Percentiles rank a stretch among this genome's conserved stretches.
Evolutionary conservation across 1,140 invertebrate species (phyloP).

Genomic region (Panagrolaimus sp.): DNA sequence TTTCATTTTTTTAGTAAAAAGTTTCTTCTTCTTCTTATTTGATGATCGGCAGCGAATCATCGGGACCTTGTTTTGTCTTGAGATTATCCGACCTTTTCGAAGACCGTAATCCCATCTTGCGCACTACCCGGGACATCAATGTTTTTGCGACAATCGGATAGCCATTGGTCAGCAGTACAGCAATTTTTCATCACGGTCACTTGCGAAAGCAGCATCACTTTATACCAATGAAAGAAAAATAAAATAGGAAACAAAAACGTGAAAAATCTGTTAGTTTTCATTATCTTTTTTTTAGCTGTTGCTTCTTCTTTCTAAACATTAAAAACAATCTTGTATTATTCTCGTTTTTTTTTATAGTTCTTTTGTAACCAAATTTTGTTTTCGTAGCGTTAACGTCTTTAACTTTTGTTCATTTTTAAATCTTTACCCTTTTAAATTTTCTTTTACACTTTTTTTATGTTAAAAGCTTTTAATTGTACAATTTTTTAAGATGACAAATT

Average conservation of each 20-base stretch:
- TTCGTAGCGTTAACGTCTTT: conserved; percentile 7
- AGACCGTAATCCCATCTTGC: conserved; percentile 10
- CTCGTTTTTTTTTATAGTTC: neutral
- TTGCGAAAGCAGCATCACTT: neutral
- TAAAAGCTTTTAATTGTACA: neutral
- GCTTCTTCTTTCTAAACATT: neutral
- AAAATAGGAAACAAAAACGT: neutral
- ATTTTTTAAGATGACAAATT: neutral
- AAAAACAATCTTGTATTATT: neutral
- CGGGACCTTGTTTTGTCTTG: conserved; percentile 7
- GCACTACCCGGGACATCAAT: neutral
- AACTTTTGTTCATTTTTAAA: neutral
- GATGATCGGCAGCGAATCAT: neutral
- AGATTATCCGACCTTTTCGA: conserved; percentile 12
- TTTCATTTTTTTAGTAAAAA: too few species aligned
- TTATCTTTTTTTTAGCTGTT: neutral
- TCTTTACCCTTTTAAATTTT: neutral
- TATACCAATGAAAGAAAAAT: neutral
- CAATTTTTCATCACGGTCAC: conserved; percentile 10
- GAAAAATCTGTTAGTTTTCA: neutral
- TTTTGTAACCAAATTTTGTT: neutral
- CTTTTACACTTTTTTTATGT: neutral
- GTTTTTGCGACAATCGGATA: too few species aligned
- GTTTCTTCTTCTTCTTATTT: too few species aligned
- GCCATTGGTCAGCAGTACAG: too few species aligned